These are phyloP conservation scores for Andrena trimmerana DNA, from an alignment of 2,888 invertebrate genomes.

Conservation along the genomic window DNA sequence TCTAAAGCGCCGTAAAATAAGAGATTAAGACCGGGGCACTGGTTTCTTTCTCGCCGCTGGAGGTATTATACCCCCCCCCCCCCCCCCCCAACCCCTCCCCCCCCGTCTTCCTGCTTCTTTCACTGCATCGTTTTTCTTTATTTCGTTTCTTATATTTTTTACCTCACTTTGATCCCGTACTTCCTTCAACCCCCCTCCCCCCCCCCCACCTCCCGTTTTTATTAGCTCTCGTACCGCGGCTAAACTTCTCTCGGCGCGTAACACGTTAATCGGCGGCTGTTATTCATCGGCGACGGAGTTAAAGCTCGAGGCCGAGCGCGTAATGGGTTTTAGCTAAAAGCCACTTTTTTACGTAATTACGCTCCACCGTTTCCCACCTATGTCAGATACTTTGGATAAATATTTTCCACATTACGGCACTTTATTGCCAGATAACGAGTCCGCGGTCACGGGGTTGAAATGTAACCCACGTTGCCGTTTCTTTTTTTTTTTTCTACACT, in stretches of 20 bases:
- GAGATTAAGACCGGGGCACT: conserved; percentile 49
- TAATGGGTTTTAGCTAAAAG: conserved; percentile 54
- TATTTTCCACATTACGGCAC: conserved; percentile 48
- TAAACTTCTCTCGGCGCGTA: conserved; percentile 27
- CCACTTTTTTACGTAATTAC: conserved; percentile 56
- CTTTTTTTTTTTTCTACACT: conserved; percentile 1
- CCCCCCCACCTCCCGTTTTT: neutral
- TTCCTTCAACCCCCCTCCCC: neutral
- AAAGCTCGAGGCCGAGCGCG: conserved; percentile 27
- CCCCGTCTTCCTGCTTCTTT: neutral
- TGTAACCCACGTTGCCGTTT: neutral
- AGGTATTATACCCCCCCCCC: conserved; percentile 17
- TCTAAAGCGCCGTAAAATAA: conserved; percentile 55
- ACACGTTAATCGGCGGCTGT: conserved; percentile 51
- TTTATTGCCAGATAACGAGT: conserved; percentile 55
- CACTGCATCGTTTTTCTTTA: too few relatives aligned
- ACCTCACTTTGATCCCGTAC: neutral
- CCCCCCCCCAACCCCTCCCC: too few relatives aligned
- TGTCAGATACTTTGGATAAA: conserved; percentile 53
- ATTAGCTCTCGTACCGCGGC: neutral
- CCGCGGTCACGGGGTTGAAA: conserved; percentile 20
- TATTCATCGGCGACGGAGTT: conserved; percentile 47
- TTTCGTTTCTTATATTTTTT: neutral
- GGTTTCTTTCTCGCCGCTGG: conserved; percentile 28
- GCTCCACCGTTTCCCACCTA: conserved; percentile 23